Evolutionary conservation across 2,797 vertebrate species (phyloP).

Genomic region (Bufotes viridis): DNA sequence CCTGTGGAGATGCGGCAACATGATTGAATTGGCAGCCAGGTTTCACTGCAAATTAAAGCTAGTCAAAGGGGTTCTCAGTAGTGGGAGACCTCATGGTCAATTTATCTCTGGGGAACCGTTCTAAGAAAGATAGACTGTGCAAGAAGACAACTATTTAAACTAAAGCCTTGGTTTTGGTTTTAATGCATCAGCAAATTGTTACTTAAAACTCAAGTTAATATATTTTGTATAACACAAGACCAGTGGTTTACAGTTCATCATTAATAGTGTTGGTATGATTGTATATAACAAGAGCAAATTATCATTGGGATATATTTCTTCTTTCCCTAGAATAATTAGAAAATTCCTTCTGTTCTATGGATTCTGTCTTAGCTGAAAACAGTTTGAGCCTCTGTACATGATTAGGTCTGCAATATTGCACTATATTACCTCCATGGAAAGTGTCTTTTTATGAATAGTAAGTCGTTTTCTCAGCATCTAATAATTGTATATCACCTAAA

Average conservation of each 20-base stretch:
- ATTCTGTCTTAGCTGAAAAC: conserved; percentile 31
- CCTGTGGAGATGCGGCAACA: too few relatives aligned
- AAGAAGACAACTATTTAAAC: too few relatives aligned
- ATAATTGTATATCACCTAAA: conserved; percentile 59
- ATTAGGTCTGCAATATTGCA: conserved; percentile 49
- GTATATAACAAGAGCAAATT: conserved; percentile 4
- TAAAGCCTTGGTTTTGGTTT: too few relatives aligned
- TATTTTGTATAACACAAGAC: not conserved
- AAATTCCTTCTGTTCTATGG: conserved; percentile 27
- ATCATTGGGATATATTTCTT: conserved; percentile 8
- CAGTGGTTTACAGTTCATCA: not conserved
- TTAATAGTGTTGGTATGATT: not conserved
- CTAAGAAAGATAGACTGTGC: too few relatives aligned
- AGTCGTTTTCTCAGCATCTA: conserved; percentile 51
- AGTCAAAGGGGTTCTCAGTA: too few relatives aligned
- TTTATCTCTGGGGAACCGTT: too few relatives aligned
- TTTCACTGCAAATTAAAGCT: too few relatives aligned
- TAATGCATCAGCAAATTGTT: too few relatives aligned
- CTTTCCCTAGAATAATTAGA: conserved; percentile 43
- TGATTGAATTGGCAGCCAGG: too few relatives aligned
- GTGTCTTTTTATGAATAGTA: conserved; percentile 40
- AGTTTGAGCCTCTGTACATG: conserved; percentile 27
- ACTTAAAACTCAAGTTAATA: not conserved
- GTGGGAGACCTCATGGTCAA: too few relatives aligned
- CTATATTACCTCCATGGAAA: conserved; percentile 54